These are phyloP conservation scores for Cantharis flavilabris DNA, from an alignment of 2,888 invertebrate genomes.

Conservation along the genomic window DNA sequence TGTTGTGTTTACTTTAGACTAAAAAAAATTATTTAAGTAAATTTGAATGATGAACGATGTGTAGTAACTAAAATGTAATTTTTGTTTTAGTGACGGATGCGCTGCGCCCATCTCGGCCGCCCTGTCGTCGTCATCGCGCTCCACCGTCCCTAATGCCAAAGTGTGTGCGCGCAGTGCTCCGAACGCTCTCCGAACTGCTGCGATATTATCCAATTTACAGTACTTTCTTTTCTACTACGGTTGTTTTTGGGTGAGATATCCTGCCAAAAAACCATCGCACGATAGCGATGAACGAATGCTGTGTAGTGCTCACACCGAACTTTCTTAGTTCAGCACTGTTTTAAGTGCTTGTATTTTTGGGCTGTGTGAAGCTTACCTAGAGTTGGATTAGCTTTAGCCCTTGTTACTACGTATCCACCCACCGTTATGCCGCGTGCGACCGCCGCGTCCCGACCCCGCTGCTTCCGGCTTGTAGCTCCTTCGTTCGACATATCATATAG, in stretches of 20 bases:
- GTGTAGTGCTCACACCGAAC: slow-evolving; percentile 58
- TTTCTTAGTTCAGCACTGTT: slow-evolving; percentile 66
- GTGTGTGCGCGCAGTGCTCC: slow-evolving; percentile 56
- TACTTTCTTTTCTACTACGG: slow-evolving; percentile 50
- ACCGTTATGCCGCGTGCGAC: slow-evolving; percentile 54
- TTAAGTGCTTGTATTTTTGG: slow-evolving; percentile 70
- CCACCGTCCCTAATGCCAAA: slow-evolving; percentile 46
- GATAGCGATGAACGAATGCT: slow-evolving; percentile 41
- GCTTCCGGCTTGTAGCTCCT: slow-evolving; percentile 40
- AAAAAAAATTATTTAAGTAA: too few relatives aligned
- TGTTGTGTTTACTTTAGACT: too few relatives aligned
- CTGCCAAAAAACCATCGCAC: slow-evolving; percentile 51
- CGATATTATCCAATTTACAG: slow-evolving; percentile 53
- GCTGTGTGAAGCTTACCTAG: slow-evolving; percentile 67
- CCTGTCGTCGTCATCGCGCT: slow-evolving; percentile 35
- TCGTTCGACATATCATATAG: slow-evolving; percentile 33
- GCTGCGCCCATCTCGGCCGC: slow-evolving; percentile 56
- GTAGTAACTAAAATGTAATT: background rate
- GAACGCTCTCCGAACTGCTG: slow-evolving; percentile 55
- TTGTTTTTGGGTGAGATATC: slow-evolving; percentile 58
- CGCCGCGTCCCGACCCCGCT: slow-evolving; percentile 44
- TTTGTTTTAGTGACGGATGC: slow-evolving; percentile 63
- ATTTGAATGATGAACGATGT: too few relatives aligned
- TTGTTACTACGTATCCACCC: slow-evolving; percentile 61
- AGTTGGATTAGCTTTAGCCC: slow-evolving; percentile 62